These are phyloP conservation scores for Amphiprion percula DNA, from an alignment of 2,113 vertebrate genomes.

Conservation along the genomic window DNA sequence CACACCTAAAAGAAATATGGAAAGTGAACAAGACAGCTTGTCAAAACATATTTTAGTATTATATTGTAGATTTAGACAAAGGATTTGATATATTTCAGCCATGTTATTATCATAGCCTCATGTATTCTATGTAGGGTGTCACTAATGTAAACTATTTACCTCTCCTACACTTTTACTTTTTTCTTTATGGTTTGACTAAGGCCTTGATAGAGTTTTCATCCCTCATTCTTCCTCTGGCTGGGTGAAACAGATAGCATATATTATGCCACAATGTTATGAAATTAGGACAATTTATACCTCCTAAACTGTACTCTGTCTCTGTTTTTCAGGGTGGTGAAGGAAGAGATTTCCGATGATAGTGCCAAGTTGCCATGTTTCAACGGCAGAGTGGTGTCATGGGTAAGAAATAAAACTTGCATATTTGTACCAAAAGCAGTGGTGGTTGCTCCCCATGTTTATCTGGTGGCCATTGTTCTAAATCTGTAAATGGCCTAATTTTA, in stretches of 20 bases:
- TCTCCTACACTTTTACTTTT: neutral
- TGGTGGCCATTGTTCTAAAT: constrained; percentile 10
- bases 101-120: neutral
- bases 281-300: neutral
- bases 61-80: neutral
- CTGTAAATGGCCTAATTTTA: neutral
- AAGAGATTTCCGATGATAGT: constrained; percentile 92
- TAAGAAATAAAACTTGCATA: constrained; percentile 75
- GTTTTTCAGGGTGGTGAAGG: constrained; percentile 91
- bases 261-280: constrained; percentile 18
- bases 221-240: neutral
- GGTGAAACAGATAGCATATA: neutral
- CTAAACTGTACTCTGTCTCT: constrained; percentile 22
- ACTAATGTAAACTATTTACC: constrained; percentile 45
- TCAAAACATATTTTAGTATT: neutral
- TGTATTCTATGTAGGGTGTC: constrained; percentile 26
- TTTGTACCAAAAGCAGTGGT: neutral
- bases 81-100: constrained; percentile 16
- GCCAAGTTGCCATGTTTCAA: constrained; percentile 94
- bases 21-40: neutral
- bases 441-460: neutral
- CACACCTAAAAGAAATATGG: constrained; percentile 5
- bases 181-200: constrained; percentile 24
- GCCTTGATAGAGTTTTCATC: neutral
- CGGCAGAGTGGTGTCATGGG: constrained; percentile 94